phyloP scores from a whole-genome alignment of 2,888 invertebrate genomes.

The Cephus nigrinus region DNA sequence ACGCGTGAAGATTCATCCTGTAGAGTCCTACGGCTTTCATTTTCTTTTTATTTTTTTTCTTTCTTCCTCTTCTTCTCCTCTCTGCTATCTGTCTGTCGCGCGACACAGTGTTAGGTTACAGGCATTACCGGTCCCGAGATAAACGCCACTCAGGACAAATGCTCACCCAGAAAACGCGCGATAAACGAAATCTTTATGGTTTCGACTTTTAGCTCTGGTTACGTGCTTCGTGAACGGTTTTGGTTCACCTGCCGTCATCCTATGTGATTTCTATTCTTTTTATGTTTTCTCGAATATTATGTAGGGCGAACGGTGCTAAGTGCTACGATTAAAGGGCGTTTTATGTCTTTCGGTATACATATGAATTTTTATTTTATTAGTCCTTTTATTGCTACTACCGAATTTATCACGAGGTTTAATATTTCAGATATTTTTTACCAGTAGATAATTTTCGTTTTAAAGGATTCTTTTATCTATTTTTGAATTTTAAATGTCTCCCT shows the following conservation, averaged over 20 bases:
- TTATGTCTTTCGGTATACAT: constrained; percentile 25
- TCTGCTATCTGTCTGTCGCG: constrained; percentile 47
- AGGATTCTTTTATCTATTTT: not conserved
- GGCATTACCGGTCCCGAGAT: constrained; percentile 53
- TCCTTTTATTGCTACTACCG: not conserved
- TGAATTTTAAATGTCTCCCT: not conserved
- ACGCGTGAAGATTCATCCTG: constrained; percentile 21
- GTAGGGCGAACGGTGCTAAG: constrained; percentile 39
- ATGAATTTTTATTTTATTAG: not conserved
- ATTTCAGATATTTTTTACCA: not conserved
- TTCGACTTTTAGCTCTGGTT: constrained; percentile 30
- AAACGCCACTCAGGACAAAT: constrained; percentile 56
- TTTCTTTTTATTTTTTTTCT: constrained; percentile 14
- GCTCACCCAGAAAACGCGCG: constrained; percentile 48
- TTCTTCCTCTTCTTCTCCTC: constrained; percentile 19
- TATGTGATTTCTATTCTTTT: constrained; percentile 10
- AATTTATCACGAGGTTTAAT: not conserved
- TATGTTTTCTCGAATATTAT: constrained; percentile 9
- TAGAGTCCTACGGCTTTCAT: constrained; percentile 6
- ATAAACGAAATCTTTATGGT: constrained; percentile 51
- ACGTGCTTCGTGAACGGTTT: constrained; percentile 3
- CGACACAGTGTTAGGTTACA: constrained; percentile 57
- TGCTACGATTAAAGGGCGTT: constrained; percentile 41
- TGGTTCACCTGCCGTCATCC: constrained; percentile 35
- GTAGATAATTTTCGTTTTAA: not conserved